Base-by-base conservation (phyloP, 2,113 vertebrate genomes). In the Dromaius novaehollandiae region DNA sequence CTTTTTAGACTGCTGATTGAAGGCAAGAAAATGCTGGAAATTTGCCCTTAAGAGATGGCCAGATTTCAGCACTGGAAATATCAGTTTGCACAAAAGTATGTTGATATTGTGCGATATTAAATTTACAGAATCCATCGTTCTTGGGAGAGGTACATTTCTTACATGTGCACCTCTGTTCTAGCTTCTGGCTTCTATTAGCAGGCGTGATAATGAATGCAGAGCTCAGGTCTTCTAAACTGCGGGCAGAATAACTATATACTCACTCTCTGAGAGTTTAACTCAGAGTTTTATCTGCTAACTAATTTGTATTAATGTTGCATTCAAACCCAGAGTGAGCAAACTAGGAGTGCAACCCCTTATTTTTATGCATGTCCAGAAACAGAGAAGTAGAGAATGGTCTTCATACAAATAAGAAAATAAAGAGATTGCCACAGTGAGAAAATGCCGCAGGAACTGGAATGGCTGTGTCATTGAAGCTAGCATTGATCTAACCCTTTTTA, bases 401-500 rank as follows among this genome's bases (percentile, higher is more conserved):
- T 90, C 82, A 76, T 22, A 91, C 48, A 74, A 83, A 74, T 55
- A 81, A 86, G 84, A 83, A 92, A 92, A 96, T 85, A 74, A 95
- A 96, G 88, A 75, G 90, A 88, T 82, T 89, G 82, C 84, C 58
- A 69, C 7, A 8, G 75, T 32, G 61, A 88, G 95, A 97, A 84
- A 93, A 90, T 93, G 81, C 89, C 94, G 91, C 88, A 88, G 83
- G 90, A 93, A 82, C 76, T 91, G 83, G 66, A 88, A 92, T 94
- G 70, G 85, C 89, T 96, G 78, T 92, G 90, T 95, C 94, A 97
- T 86, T 96, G 96, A 97, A 97, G 79, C 60, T 83, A 93, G 79
- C 94, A 97, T 97, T 95, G 93, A 97, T 97, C 95, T 78, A 82
- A 87, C 80, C 71, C 77, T 66, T 87, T 93, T 86, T 95, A 78